Base-by-base conservation (phyloP, 2,888 invertebrate species). In the Lutraria lutraria region DNA sequence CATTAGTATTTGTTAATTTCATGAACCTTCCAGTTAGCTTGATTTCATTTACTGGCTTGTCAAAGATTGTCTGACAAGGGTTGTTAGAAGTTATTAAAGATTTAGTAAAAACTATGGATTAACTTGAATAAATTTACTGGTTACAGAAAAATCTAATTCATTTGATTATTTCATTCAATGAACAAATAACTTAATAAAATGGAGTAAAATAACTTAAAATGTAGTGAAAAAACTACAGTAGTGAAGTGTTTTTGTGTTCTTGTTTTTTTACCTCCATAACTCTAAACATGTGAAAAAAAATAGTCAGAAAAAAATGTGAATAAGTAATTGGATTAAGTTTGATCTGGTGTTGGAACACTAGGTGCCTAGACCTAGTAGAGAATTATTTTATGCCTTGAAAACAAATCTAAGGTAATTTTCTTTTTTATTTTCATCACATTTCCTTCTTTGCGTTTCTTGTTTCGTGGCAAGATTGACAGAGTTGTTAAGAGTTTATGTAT, bases 1-100 rank as follows among this genome's bases (percentile, higher is more conserved):
- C 25, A 90, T 90, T 89, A 90, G 86, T 90, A 89, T 81, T 90
- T 34, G 29, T 19, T 54, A 29, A 68, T 81, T 90, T 90, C 87
- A 43, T 87, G 85, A 90, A 88, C 19, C 2, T 88, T 86, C 90
- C 82, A 56, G 31, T 56, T 34, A 60, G 21, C 21, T 31, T 83
- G 19, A 31, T 76, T 29, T 1, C 31, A 25, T 76, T 19, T 34
- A 31, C 76, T 76, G 76, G 31, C 34, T 76, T 34, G 76, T 76
- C 76, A 76, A 19, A 34, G 76, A 31, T 31, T 31, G 31, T 76
- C 31, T 76, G 34, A 6, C 76, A 31, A 31, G 13, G 19, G 2
- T 6, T 34, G 31, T 31, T 31, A 76, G 6, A 31, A 31, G 76
- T 34, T 76, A n/a, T 68, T 34, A n/a, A 76, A 76, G 21, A 76